Percentiles rank a stretch among this genome's conserved stretches.
Evolutionary conservation across 2,797 vertebrate genomes (phyloP).

Genomic region (Florisuga fusca): DNA sequence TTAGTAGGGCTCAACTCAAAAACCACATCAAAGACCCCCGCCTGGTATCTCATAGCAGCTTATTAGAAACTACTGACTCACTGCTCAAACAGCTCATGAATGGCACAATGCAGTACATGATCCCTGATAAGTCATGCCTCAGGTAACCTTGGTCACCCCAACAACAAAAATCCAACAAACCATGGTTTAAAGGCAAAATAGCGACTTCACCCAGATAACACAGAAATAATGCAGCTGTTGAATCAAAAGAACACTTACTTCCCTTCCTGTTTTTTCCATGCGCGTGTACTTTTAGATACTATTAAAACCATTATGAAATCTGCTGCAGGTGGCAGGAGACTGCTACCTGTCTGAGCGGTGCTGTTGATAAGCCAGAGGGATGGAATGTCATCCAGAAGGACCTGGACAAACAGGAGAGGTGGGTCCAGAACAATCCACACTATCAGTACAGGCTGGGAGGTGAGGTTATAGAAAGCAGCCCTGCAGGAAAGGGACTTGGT

Average conservation of each 20-base stretch:
- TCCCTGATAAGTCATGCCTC: background rate
- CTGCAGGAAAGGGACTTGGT: too few species aligned
- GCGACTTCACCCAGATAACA: background rate
- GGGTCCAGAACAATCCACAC: too few species aligned
- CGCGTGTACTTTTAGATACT: background rate
- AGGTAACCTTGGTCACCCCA: background rate
- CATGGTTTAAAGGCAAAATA: background rate
- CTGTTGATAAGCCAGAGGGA: too few species aligned
- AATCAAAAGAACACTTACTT: background rate
- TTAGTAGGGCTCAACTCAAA: slow-evolving; percentile 7
- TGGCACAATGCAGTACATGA: background rate
- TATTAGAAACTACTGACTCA: background rate
- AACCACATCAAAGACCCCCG: background rate
- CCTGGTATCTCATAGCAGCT: background rate
- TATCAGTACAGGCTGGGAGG: too few species aligned
- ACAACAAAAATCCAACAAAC: background rate
- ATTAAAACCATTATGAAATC: background rate
- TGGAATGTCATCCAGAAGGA: too few species aligned
- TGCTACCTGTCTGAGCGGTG: too few species aligned
- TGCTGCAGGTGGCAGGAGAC: background rate
- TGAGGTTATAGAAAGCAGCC: too few species aligned
- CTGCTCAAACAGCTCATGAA: background rate
- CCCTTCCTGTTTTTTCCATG: background rate
- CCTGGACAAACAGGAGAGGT: too few species aligned
- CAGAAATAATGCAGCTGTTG: background rate